phyloP scores from a whole-genome alignment of 2,888 invertebrate genomes.

The Lottia gigantea region DNA sequence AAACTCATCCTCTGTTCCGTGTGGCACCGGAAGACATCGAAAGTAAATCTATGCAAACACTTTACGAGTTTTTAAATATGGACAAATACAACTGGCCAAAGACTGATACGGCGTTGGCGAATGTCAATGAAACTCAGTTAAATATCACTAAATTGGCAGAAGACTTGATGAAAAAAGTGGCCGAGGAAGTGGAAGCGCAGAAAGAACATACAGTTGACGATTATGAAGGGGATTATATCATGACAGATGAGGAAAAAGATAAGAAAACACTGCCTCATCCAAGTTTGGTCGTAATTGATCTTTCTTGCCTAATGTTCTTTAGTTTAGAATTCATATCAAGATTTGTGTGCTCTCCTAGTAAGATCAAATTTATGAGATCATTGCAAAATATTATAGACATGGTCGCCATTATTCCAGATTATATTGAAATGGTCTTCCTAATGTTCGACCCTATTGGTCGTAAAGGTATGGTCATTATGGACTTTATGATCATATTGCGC shows the following conservation, averaged over 20 bases:
- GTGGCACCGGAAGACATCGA: conserved; percentile 33
- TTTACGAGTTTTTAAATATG: conserved; percentile 38
- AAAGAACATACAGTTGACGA: background rate
- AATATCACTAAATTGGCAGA: conserved; percentile 36
- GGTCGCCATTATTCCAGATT: conserved; percentile 61
- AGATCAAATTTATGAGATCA: conserved; percentile 55
- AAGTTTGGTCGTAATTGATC: conserved; percentile 56
- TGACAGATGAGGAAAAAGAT: background rate
- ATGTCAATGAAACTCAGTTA: conserved; percentile 30
- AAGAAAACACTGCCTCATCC: conserved; percentile 46
- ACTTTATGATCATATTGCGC: conserved; percentile 59
- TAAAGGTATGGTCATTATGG: conserved; percentile 52
- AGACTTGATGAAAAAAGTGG: conserved; percentile 8
- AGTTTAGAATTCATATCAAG: conserved; percentile 59
- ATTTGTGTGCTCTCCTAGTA: conserved; percentile 58
- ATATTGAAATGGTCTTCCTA: conserved; percentile 56
- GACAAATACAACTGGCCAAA: conserved; percentile 19
- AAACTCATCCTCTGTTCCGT: conserved; percentile 57
- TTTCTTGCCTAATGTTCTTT: conserved; percentile 60
- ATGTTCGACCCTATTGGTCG: conserved; percentile 41
- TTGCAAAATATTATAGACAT: conserved; percentile 62
- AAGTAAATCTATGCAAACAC: conserved; percentile 19
- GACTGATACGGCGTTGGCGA: conserved; percentile 27
- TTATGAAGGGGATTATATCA: conserved; percentile 11
- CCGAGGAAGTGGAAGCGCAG: background rate